These are phyloP conservation scores for Phocoena sinus DNA, from an alignment of 2,113 vertebrate genomes.

Conservation along the genomic window DNA sequence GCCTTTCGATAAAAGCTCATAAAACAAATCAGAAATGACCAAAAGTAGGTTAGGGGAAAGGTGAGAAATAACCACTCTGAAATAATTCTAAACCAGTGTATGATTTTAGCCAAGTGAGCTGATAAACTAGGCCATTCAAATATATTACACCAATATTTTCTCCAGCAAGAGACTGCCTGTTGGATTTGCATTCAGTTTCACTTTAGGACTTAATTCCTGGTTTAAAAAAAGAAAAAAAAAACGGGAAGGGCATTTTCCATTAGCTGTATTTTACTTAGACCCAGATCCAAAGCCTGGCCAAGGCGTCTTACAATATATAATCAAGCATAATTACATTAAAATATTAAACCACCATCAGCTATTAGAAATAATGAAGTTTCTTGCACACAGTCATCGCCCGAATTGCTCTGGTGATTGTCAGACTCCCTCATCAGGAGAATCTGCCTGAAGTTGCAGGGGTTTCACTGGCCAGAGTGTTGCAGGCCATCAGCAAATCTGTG, in stretches of 20 bases:
- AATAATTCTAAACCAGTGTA: background rate
- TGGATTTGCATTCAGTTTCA: constrained; percentile 55
- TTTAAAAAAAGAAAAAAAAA: background rate
- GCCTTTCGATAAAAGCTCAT: background rate
- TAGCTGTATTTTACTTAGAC: constrained; percentile 41
- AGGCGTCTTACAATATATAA: constrained; percentile 20
- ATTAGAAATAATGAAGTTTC: constrained; percentile 42
- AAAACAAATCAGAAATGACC: background rate
- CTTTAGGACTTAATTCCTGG: constrained; percentile 42
- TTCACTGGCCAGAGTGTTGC: background rate
- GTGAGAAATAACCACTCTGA: background rate
- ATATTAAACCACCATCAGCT: constrained; percentile 34
- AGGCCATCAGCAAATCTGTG: background rate
- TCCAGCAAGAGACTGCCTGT: constrained; percentile 39
- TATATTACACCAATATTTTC: constrained; percentile 51
- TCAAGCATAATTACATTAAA: constrained; percentile 56
- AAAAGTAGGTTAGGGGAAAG: constrained; percentile 36
- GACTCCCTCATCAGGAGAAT: background rate
- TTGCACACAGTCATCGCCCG: background rate
- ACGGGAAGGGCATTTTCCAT: constrained; percentile 51
- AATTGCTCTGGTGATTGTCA: constrained; percentile 2
- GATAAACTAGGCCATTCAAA: constrained; percentile 60
- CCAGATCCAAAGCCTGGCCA: background rate
- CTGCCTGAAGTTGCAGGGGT: background rate
- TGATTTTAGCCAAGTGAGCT: constrained; percentile 26